phyloP scores from a whole-genome alignment of 2,113 vertebrate genomes.

The Amphiprion percula region DNA sequence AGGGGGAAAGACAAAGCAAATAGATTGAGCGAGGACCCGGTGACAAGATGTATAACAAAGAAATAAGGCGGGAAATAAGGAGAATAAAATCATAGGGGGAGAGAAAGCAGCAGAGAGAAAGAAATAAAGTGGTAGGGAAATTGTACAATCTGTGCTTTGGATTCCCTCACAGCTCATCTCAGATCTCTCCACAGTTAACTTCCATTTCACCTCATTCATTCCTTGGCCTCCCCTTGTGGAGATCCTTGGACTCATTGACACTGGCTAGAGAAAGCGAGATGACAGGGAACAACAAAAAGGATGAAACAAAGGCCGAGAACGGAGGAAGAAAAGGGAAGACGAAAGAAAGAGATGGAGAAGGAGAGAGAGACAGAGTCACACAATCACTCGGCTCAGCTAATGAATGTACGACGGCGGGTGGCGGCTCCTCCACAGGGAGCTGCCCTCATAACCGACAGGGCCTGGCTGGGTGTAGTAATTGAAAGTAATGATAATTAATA shows the following conservation, averaged over 20 bases:
- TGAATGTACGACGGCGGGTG: slow-evolving; percentile 72
- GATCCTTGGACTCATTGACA: slow-evolving; percentile 47
- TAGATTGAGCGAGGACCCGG: slow-evolving; percentile 29
- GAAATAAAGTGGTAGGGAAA: slow-evolving; percentile 12
- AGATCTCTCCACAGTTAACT: slow-evolving; percentile 67
- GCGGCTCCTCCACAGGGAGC: slow-evolving; percentile 77
- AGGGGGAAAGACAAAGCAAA: slow-evolving; percentile 42
- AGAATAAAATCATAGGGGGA: neutral
- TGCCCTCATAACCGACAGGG: slow-evolving; percentile 77
- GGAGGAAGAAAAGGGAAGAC: slow-evolving; percentile 9
- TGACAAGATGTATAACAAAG: slow-evolving; percentile 44
- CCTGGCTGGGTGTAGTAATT: slow-evolving; percentile 82
- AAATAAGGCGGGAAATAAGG: slow-evolving; percentile 9
- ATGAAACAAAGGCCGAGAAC: slow-evolving; percentile 35
- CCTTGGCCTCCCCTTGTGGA: slow-evolving; percentile 18
- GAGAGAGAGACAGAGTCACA: slow-evolving; percentile 50
- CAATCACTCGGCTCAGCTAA: slow-evolving; percentile 73
- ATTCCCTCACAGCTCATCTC: slow-evolving; percentile 61
- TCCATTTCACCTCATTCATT: slow-evolving; percentile 63
- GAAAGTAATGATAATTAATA: slow-evolving; percentile 88
- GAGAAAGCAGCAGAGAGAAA: neutral
- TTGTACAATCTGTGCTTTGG: slow-evolving; percentile 50
- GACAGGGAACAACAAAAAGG: slow-evolving; percentile 6
- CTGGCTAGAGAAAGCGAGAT: slow-evolving; percentile 7
- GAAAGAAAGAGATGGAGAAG: slow-evolving; percentile 41